Percentiles rank a stretch among this genome's conserved stretches.
phyloP scores from a whole-genome alignment of 2,797 vertebrate species.

The Bovichtus variegatus region DNA sequence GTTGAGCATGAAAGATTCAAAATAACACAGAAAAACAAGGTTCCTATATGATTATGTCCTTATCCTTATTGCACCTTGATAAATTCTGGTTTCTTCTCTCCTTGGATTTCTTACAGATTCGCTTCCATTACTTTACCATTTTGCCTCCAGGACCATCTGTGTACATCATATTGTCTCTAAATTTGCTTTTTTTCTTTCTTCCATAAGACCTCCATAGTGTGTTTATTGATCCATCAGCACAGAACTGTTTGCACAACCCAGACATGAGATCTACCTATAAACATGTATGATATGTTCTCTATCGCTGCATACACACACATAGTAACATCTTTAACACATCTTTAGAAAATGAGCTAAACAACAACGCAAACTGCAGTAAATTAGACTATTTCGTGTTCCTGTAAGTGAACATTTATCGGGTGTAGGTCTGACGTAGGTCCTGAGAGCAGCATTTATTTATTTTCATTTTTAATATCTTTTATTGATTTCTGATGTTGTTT shows the following conservation, averaged over 20 bases:
- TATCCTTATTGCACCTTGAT: constrained; percentile 19
- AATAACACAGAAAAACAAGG: not conserved
- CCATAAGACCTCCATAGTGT: not conserved
- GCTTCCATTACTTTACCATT: not conserved
- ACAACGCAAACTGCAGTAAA: no score
- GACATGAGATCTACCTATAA: not conserved
- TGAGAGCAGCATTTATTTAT: no score
- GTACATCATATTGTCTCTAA: not conserved
- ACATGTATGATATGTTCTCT: not conserved
- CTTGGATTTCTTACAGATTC: constrained; percentile 19
- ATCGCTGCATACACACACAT: not conserved
- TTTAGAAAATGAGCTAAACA: no score
- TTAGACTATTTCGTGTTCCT: no score
- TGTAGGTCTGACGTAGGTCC: no score
- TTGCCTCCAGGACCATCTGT: constrained; percentile 2
- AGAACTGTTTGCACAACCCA: not conserved
- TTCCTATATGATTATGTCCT: constrained; percentile 15
- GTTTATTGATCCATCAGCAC: not conserved
- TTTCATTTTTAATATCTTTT: no score
- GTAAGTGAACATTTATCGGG: no score
- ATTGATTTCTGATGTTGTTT: no score
- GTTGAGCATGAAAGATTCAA: not conserved
- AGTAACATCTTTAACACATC: no score
- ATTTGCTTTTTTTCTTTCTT: constrained; percentile 4
- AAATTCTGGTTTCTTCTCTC: constrained; percentile 1